Evolutionary conservation across 2,888 invertebrate genomes (phyloP).

Genomic region (Herminia tarsipennalis): DNA sequence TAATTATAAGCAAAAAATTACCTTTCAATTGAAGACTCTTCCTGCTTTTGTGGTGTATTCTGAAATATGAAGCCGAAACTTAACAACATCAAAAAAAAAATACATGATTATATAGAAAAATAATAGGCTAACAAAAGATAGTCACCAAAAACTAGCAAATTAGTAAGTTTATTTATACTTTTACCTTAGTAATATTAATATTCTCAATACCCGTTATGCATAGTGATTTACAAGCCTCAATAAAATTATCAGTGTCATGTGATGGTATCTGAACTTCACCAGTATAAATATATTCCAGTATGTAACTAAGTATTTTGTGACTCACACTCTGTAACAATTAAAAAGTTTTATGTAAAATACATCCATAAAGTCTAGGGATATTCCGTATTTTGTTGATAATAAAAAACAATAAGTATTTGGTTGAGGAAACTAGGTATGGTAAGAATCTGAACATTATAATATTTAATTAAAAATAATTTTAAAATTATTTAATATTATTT

Average conservation of each 20-base stretch:
- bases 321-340: constrained; percentile 62
- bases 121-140: neutral
- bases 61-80: constrained; percentile 10
- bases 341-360: too few relatives aligned
- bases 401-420: too few relatives aligned
- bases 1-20: constrained; percentile 3
- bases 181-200: constrained; percentile 28
- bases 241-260: constrained; percentile 53
- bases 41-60: neutral
- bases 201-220: constrained; percentile 57
- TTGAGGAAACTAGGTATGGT: too few relatives aligned
- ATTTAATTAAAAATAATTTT: too few relatives aligned
- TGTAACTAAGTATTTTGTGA: constrained; percentile 53
- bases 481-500: too few relatives aligned
- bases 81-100: too few relatives aligned
- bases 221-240: constrained; percentile 62
- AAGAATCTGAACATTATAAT: too few relatives aligned
- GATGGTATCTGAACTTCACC: constrained; percentile 68
- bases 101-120: neutral
- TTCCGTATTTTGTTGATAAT: too few relatives aligned
- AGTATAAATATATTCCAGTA: constrained; percentile 75
- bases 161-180: neutral
- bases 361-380: too few relatives aligned
- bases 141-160: too few relatives aligned
- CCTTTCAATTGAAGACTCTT: constrained; percentile 1